Evolutionary conservation across 30 jellyfish, hydroid and myxozoan genomes (phyloP), one percentile per base, ranked within the genome.

Genomic region (Pelagia noctiluca): DNA sequence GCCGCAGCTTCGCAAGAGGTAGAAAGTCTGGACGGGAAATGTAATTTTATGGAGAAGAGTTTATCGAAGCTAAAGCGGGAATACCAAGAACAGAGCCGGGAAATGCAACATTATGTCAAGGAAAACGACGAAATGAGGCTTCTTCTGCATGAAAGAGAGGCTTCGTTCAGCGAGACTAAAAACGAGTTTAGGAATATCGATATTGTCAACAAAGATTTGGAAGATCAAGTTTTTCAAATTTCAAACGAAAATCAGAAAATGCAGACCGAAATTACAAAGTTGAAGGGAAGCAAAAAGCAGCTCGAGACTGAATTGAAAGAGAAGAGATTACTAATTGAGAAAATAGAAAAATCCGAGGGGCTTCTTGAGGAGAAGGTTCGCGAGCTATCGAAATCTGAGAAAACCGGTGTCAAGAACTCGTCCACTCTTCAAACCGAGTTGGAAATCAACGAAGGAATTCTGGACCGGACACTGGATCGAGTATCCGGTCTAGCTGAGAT

Each of bases 61-160:
- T 54, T 78, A 3, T 38, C 53, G 73, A 88, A 84, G 67, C 67
- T 88, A 29, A 72, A 63, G 48, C 89, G 96, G 23, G 97, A 94
- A 38, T 85, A 54, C 61, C 97, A 94, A 81, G 95, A 88, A 50
- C 96, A 94, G 75, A 73, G 75, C 12, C 84, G 96, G 30, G 99
- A 88, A 34, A 57, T 88, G 64, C 89, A 84, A 2, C 82, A 67
- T 7, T 61, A 79, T 16, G 49, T 70, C 46, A 83, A 78, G 32
- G 99, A 94, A 54, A 88, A 88, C 77, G 99, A 94, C 19, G 99
- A 94, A 37, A 11, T 88, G 72, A 88, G 84, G 63, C 28, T 75
- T 19, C 3, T 79, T 2, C 36, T 87, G 53, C 97, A 88, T 69
- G 88, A 79, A 22, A 78, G 64, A 16, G 97, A 94, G 66, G 97